These are phyloP conservation scores for Tachypleus tridentatus DNA, from an alignment of 1,140 invertebrate species.

Conservation along the genomic window DNA sequence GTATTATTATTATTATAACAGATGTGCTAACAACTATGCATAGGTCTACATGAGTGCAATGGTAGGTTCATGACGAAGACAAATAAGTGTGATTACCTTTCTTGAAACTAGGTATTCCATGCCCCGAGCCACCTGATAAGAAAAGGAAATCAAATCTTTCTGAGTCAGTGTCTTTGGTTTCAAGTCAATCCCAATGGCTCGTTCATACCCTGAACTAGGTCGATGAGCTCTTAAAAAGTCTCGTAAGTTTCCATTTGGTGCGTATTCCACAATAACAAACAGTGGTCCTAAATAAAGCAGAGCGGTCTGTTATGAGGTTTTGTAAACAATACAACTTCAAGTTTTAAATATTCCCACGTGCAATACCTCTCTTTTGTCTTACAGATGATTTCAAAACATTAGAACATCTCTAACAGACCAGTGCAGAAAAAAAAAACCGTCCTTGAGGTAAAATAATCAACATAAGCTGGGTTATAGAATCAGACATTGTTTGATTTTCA, in stretches of 20 bases:
- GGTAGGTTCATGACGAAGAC: no score
- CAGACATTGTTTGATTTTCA: no score
- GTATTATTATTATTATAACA: no score
- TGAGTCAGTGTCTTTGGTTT: slow-evolving; percentile 13
- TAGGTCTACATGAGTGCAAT: no score
- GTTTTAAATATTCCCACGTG: no score
- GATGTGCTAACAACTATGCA: no score
- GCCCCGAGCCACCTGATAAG: slow-evolving; percentile 89
- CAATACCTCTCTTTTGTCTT: no score
- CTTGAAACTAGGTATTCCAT: slow-evolving; percentile 94
- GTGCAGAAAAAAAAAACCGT: no score
- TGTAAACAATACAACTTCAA: no score
- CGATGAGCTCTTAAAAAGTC: slow-evolving; percentile 83
- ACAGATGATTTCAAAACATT: no score
- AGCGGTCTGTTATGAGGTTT: no score
- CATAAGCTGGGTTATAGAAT: neutral
- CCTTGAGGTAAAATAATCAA: neutral
- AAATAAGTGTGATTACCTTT: slow-evolving; percentile 43
- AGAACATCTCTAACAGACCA: no score
- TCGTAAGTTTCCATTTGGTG: slow-evolving; percentile 84
- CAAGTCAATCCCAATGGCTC: slow-evolving; percentile 39
- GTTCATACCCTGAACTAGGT: slow-evolving; percentile 50
- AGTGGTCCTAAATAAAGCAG: slow-evolving; percentile 48
- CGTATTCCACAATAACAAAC: slow-evolving; percentile 92
- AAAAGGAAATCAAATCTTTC: slow-evolving; percentile 79